Conservation (phyloP, 2,797 vertebrate genomes). For the Atherinosoma microstoma region DNA sequence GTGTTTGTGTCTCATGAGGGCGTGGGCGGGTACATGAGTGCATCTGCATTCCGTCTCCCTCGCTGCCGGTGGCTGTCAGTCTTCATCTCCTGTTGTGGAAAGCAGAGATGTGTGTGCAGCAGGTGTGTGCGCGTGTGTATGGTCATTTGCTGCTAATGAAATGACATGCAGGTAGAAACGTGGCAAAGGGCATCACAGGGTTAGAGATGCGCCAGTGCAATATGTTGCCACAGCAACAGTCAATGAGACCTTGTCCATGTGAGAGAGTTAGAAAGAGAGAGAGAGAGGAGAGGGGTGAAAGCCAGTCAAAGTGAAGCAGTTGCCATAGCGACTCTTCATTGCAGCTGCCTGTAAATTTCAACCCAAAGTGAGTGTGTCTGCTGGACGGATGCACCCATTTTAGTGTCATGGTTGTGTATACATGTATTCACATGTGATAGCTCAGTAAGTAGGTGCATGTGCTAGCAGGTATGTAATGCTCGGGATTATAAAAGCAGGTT, state of each 20-base stretch:
- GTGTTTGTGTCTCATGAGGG: constrained; percentile 18
- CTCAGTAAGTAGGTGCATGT: constrained; percentile 27
- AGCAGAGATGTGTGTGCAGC: background rate
- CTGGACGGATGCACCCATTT: constrained; percentile 41
- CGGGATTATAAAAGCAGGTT: constrained; percentile 29
- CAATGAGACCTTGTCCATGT: constrained; percentile 72
- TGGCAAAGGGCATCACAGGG: constrained; percentile 55
- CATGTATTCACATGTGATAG: constrained; percentile 15
- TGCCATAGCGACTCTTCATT: constrained; percentile 78
- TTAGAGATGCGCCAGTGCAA: constrained; percentile 64
- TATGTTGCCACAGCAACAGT: constrained; percentile 81
- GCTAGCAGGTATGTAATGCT: constrained; percentile 36
- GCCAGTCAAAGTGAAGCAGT: constrained; percentile 79
- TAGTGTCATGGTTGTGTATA: constrained; percentile 22
- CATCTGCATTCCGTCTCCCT: constrained; percentile 64
- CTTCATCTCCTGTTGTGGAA: constrained; percentile 29
- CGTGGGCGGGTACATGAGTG: constrained; percentile 31
- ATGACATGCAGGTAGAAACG: constrained; percentile 63
- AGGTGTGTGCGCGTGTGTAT: constrained; percentile 13
- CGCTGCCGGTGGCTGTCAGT: constrained; percentile 53
- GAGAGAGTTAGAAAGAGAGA: constrained; percentile 49
- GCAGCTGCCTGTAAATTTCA: constrained; percentile 70
- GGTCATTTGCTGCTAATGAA: constrained; percentile 52
- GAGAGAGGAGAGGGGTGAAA: constrained; percentile 20
- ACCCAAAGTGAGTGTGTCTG: constrained; percentile 44